Percentiles rank a stretch among this genome's conserved stretches.
Conservation (phyloP, 30 jellyfish, hydroid and myxozoan genomes). For the Catostylus mosaicus region DNA sequence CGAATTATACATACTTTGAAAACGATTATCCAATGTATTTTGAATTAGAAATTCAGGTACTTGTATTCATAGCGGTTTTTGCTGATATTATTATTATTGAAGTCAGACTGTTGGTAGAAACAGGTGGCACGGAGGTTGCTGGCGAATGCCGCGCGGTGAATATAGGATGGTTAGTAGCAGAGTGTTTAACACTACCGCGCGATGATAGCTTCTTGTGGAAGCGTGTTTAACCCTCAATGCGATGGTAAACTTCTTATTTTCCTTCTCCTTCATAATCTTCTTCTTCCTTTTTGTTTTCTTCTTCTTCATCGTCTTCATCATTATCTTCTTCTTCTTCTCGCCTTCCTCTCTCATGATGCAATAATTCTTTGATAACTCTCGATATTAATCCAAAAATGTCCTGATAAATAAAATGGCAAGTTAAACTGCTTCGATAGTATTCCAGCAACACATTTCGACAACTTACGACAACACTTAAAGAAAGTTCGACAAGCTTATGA, state of each 20-base stretch:
- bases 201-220: neutral
- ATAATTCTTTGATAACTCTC: too few relatives aligned
- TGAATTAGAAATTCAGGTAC: slow-evolving; percentile 4
- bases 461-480: too few relatives aligned
- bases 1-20: neutral
- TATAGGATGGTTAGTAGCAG: too few relatives aligned
- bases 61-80: neutral
- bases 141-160: neutral
- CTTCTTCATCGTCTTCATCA: neutral
- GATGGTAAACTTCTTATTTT: too few relatives aligned
- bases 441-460: too few relatives aligned
- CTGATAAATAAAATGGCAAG: too few relatives aligned
- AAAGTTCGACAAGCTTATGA: too few relatives aligned
- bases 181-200: too few relatives aligned
- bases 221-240: neutral
- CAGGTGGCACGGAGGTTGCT: slow-evolving; percentile 5
- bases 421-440: too few relatives aligned
- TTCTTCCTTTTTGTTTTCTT: neutral
- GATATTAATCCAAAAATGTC: too few relatives aligned
- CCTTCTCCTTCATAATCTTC: neutral
- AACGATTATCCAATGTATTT: neutral
- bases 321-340: neutral
- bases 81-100: neutral
- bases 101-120: neutral
- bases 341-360: neutral